Conservation (phyloP, 2,113 vertebrate species). For the Hiodon alosoides region DNA sequence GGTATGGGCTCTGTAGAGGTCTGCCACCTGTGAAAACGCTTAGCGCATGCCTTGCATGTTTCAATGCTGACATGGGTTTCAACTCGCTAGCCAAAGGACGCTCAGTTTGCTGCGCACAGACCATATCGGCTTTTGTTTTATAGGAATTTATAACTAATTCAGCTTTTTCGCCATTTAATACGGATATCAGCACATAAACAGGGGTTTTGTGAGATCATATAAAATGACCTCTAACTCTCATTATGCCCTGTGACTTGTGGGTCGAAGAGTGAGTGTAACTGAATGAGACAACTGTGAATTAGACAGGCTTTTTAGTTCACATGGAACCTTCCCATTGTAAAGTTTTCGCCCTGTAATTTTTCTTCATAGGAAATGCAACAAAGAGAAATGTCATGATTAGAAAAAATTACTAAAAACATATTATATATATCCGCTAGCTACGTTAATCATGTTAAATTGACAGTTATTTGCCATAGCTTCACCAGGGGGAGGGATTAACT, state of each 20-base stretch:
- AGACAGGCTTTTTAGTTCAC: neutral
- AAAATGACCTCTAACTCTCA: neutral
- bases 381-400: too few species aligned
- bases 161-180: slow-evolving; percentile 1
- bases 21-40: slow-evolving; percentile 37
- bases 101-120: slow-evolving; percentile 31
- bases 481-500: too few species aligned
- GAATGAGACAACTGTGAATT: neutral
- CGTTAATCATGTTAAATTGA: too few species aligned
- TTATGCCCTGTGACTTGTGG: neutral
- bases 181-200: slow-evolving; percentile 7
- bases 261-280: neutral
- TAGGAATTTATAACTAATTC: neutral
- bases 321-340: too few species aligned
- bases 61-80: slow-evolving; percentile 16
- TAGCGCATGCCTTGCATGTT: slow-evolving; percentile 30
- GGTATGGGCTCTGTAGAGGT: slow-evolving; percentile 12
- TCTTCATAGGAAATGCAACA: too few species aligned
- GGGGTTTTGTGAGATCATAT: slow-evolving; percentile 12
- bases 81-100: slow-evolving; percentile 24
- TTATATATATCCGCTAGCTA: too few species aligned
- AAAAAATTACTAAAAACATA: too few species aligned
- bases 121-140: neutral
- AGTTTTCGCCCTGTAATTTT: too few species aligned
- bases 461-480: too few species aligned